Evolutionary conservation across 2,888 invertebrate species (phyloP).

Genomic region (Trichopria drosophilae): DNA sequence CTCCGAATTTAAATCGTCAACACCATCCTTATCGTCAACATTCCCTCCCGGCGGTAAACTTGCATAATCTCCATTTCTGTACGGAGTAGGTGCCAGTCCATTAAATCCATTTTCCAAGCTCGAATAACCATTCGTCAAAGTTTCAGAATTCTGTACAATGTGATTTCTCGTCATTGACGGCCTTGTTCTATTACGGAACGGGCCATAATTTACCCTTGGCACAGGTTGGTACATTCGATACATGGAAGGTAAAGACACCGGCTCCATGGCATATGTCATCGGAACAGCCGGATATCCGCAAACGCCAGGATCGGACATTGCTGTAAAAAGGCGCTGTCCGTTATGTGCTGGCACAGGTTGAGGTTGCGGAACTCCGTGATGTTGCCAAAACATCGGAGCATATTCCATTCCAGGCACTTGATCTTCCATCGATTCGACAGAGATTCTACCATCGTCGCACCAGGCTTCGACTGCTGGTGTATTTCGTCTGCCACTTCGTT

Average conservation of each 20-base stretch:
- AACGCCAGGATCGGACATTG: slow-evolving; percentile 59
- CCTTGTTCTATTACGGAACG: slow-evolving; percentile 41
- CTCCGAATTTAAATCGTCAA: slow-evolving; percentile 61
- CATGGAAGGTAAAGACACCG: slow-evolving; percentile 66
- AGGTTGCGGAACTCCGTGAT: slow-evolving; percentile 31
- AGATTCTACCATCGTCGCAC: slow-evolving; percentile 33
- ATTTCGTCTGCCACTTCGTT: slow-evolving; percentile 25
- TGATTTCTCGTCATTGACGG: slow-evolving; percentile 36
- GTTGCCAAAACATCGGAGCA: slow-evolving; percentile 48
- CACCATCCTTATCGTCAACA: slow-evolving; percentile 60
- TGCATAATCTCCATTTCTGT: slow-evolving; percentile 61
- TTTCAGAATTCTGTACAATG: slow-evolving; percentile 24
- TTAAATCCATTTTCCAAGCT: slow-evolving; percentile 47
- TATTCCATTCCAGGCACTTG: slow-evolving; percentile 42
- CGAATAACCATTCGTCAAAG: slow-evolving; percentile 45
- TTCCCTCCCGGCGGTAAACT: slow-evolving; percentile 75
- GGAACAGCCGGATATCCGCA: slow-evolving; percentile 56
- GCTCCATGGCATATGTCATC: slow-evolving; percentile 63
- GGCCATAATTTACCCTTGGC: slow-evolving; percentile 44
- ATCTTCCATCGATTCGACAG: slow-evolving; percentile 31
- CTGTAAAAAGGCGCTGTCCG: slow-evolving; percentile 61
- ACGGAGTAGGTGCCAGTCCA: slow-evolving; percentile 34
- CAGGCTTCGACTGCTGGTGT: slow-evolving; percentile 30
- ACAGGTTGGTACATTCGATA: slow-evolving; percentile 63
- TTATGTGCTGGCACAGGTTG: slow-evolving; percentile 40